Base-by-base conservation (phyloP, 2,888 invertebrate species). In the Incurvaria masculella region DNA sequence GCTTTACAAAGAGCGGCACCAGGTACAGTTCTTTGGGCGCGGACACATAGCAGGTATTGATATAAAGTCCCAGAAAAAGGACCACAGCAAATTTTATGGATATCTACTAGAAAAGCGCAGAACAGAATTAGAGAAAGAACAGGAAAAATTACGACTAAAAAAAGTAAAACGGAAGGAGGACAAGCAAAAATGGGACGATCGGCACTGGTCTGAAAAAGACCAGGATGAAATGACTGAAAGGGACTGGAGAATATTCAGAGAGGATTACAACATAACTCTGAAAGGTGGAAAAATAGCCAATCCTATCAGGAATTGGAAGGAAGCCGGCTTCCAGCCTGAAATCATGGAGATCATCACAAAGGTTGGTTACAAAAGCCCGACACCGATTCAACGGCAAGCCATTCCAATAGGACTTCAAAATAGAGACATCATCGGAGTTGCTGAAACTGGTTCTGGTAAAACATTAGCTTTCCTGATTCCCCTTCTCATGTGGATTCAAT, bases 171-270 rank as follows among this genome's bases (percentile, higher is more conserved):
- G 90, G 61, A 94, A 94, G 68, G 98, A 99, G 75, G 98, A 97
- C 55, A 98, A 98, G 72, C 96, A 97, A 64, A 91, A 94, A 62
- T 98, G 95, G 94, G 99, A 99, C 70, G 98, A 99, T 66, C 85
- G 99, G 5, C 99, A 99, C 69, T 99, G 99, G 99, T 91, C 93
- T 3, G 97, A 98, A 62, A 99, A 99, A 67, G 87, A 87, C 10
- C 74, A 89, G 1, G 86, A 88, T 46, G 97, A 98, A 70, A 99
- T 99, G 99, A 94, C 93, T 0, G 98, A 99, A 68, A 83, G 99
- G 59, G 99, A 99, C 79, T 99, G 99, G 99, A 86, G 99, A 69
- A 99, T 99, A 61, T 99, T 99, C 68, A 85, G 97, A 54, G 99
- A 99, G 72, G 99, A 99, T 74, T 99, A 97, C 68, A 99, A 96